Evolutionary conservation across 1,140 invertebrate species (phyloP).

Genomic region (Tetramorium simillimum): DNA sequence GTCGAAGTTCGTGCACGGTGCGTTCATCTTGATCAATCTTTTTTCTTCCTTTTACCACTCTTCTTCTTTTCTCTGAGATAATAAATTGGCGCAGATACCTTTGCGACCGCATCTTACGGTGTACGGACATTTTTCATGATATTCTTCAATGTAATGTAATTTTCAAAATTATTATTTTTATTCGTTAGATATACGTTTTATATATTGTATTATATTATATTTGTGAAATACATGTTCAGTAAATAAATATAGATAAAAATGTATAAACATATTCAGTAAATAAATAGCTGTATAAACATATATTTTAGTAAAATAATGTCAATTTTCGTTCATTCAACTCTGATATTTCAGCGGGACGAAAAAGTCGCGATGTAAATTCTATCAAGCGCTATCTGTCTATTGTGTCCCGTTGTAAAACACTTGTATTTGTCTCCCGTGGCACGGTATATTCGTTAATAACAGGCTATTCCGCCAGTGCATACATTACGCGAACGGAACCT

Average conservation of each 20-base stretch:
- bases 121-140: neutral
- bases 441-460: constrained; percentile 57
- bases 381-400: constrained; percentile 27
- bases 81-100: constrained; percentile 12
- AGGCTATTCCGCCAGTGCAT: constrained; percentile 52
- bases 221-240: neutral
- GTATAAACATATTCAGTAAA: too few species aligned
- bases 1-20: constrained; percentile 21
- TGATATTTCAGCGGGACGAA: neutral
- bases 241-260: neutral
- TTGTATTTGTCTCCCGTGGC: constrained; percentile 51
- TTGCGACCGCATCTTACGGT: neutral
- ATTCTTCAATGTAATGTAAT: neutral
- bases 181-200: neutral
- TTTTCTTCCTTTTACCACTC: neutral
- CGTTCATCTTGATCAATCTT: neutral
- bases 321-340: neutral
- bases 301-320: neutral
- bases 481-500: constrained; percentile 50
- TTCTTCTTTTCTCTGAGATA: neutral
- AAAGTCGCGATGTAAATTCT: constrained; percentile 28
- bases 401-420: constrained; percentile 44
- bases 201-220: neutral
- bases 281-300: too few species aligned
- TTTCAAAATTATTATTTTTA: neutral